Conservation (phyloP, 2,888 invertebrate genomes). For the Dicyrtomina minuta region DNA sequence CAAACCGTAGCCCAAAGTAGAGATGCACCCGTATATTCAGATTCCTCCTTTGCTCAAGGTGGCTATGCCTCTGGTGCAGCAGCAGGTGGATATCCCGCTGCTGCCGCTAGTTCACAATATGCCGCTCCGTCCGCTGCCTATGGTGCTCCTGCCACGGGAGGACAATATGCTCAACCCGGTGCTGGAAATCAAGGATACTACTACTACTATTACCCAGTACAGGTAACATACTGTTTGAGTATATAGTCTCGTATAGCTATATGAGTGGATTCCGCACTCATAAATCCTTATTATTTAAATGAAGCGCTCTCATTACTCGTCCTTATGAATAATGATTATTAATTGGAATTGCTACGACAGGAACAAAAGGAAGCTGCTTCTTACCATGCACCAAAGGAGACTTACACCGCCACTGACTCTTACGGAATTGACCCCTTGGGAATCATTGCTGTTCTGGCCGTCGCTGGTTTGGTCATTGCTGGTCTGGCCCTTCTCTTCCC, state of each 20-base stretch:
- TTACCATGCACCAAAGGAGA: slow-evolving; percentile 49
- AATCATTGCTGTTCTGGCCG: slow-evolving; percentile 53
- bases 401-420: slow-evolving; percentile 52
- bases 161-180: slow-evolving; percentile 35
- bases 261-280: no score
- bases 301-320: no score
- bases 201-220: slow-evolving; percentile 54
- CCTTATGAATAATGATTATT: no score
- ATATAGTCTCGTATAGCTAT: no score
- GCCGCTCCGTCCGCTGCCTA: slow-evolving; percentile 31
- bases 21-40: slow-evolving; percentile 52
- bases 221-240: slow-evolving; percentile 36
- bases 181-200: slow-evolving; percentile 52
- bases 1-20: slow-evolving; percentile 51
- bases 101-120: slow-evolving; percentile 38
- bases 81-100: slow-evolving; percentile 40
- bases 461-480: slow-evolving; percentile 53
- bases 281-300: no score
- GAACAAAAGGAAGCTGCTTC: slow-evolving; percentile 50
- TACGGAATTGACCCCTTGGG: slow-evolving; percentile 54
- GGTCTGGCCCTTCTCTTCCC: slow-evolving; percentile 53
- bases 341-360: slow-evolving; percentile 35
- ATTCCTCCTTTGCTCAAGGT: slow-evolving; percentile 39
- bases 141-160: slow-evolving; percentile 38
- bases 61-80: slow-evolving; percentile 36